These are phyloP conservation scores for Platycnemis pennipes DNA, from an alignment of 2,888 invertebrate genomes.

Conservation along the genomic window DNA sequence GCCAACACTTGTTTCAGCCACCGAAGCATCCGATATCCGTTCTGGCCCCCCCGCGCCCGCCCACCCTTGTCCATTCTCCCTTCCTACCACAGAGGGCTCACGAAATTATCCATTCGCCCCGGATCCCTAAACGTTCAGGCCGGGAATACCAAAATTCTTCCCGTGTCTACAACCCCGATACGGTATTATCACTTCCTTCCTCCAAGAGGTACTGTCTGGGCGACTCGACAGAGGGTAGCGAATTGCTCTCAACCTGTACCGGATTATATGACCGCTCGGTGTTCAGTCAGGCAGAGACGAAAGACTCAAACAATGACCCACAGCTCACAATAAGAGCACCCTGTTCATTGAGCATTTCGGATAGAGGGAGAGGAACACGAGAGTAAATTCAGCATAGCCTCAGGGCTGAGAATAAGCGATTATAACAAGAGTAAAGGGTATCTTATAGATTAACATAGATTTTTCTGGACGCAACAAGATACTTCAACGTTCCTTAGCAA, in stretches of 20 bases:
- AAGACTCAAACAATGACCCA: no score
- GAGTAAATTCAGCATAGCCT: no score
- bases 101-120: neutral
- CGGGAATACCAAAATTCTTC: neutral
- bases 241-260: neutral
- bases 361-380: no score
- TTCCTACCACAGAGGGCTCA: neutral
- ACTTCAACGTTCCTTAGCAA: no score
- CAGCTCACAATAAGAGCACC: no score
- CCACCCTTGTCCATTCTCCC: neutral
- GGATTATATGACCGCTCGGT: neutral
- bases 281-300: neutral
- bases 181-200: neutral
- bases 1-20: neutral
- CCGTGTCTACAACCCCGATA: neutral
- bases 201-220: neutral
- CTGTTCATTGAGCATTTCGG: no score
- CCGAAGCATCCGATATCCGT: conserved; percentile 1
- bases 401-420: no score
- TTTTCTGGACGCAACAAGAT: no score
- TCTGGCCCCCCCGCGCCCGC: neutral
- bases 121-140: neutral
- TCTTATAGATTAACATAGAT: no score
- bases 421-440: no score
- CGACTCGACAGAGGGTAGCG: neutral